Conservation (phyloP, 2,113 vertebrate genomes). For the Hippocampus zosterae region DNA sequence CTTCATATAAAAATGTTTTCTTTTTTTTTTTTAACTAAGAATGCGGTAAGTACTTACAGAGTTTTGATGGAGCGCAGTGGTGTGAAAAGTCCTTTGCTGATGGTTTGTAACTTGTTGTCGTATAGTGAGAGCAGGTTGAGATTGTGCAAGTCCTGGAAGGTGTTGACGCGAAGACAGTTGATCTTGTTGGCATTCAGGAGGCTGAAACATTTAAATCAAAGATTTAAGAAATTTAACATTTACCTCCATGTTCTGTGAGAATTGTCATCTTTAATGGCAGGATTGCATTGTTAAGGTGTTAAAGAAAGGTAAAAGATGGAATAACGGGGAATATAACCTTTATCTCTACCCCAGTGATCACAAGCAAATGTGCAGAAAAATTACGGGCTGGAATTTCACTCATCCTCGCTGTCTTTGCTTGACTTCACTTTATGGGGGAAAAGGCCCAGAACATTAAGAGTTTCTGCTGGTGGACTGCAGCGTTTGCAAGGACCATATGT, state of each 20-base stretch:
- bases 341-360: constrained; percentile 38
- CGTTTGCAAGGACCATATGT: constrained; percentile 48
- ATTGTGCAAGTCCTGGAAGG: constrained; percentile 96
- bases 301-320: constrained; percentile 7
- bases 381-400: constrained; percentile 49
- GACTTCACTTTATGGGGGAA: constrained; percentile 64
- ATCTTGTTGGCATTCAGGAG: constrained; percentile 99
- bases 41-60: constrained; percentile 76
- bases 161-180: constrained; percentile 95
- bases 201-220: constrained; percentile 72
- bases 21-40: neutral
- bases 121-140: constrained; percentile 96
- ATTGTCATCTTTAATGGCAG: constrained; percentile 29
- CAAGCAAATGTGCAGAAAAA: constrained; percentile 50
- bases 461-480: constrained; percentile 60
- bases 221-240: neutral
- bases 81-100: constrained; percentile 93
- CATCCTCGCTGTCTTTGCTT: constrained; percentile 60
- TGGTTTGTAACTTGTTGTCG: constrained; percentile 97
- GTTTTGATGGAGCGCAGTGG: constrained; percentile 96
- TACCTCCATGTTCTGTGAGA: neutral
- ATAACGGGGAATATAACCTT: constrained; percentile 35
- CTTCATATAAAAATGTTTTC: neutral
- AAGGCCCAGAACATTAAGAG: constrained; percentile 54
- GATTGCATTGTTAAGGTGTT: constrained; percentile 20